phyloP scores from a whole-genome alignment of 2,797 vertebrate genomes.

The Ctenopoma multispine region DNA sequence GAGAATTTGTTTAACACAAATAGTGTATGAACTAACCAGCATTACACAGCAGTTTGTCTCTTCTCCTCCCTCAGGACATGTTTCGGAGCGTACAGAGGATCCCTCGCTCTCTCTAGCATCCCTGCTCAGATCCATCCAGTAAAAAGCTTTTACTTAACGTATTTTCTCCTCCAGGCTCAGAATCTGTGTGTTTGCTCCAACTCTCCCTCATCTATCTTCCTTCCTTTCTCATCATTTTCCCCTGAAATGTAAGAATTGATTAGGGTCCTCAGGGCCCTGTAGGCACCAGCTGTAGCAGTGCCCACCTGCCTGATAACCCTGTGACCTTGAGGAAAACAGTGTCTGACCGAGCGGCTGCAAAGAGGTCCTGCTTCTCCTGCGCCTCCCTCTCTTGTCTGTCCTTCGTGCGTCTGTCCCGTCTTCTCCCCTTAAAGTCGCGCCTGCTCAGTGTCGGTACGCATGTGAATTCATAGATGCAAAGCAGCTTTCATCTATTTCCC shows the following conservation, averaged over 20 bases:
- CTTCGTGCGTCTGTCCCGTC: conserved; percentile 21
- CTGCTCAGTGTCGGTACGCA: conserved; percentile 24
- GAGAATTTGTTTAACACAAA: not conserved
- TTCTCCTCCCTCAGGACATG: not conserved
- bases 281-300: conserved; percentile 69
- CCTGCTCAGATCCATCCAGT: conserved; percentile 67
- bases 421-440: conserved; percentile 21
- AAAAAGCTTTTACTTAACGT: conserved; percentile 77
- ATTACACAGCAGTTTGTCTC: conserved; percentile 1
- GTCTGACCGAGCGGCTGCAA: conserved; percentile 38
- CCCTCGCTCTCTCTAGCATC: conserved; percentile 38
- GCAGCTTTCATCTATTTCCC: conserved; percentile 15
- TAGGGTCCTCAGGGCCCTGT: conserved; percentile 65
- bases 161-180: conserved; percentile 75
- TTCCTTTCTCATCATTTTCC: conserved; percentile 81
- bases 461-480: conserved; percentile 71
- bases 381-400: not conserved
- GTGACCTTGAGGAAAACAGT: conserved; percentile 70
- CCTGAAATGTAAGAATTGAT: conserved; percentile 84
- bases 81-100: conserved; percentile 13
- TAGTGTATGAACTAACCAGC: not conserved
- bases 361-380: conserved; percentile 3
- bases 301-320: conserved; percentile 64
- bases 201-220: conserved; percentile 80
- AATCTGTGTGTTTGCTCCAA: conserved; percentile 79